Percentiles rank a stretch among this genome's conserved stretches.
These are phyloP conservation scores for Motacilla alba DNA, from an alignment of 2,113 vertebrate genomes.

Conservation along the genomic window DNA sequence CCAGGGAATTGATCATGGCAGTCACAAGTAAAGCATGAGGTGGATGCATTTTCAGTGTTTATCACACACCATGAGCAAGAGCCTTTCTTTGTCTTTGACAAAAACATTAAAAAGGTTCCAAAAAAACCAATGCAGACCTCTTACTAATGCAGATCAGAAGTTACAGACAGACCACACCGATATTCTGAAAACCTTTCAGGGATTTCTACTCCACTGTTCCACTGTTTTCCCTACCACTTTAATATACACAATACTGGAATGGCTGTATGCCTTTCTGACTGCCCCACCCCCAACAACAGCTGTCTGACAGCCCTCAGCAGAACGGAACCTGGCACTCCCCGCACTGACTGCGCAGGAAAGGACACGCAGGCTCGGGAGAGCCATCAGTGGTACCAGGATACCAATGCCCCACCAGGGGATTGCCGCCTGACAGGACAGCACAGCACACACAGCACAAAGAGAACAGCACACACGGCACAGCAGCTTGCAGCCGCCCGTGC, in stretches of 20 bases:
- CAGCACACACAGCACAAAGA: not conserved
- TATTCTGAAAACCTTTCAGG: rapidly evolving
- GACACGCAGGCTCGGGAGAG: rapidly evolving
- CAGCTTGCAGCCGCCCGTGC: rapidly evolving
- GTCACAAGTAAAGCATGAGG: rapidly evolving
- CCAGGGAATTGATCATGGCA: too few relatives aligned
- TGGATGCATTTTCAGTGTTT: not conserved
- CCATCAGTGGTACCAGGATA: rapidly evolving
- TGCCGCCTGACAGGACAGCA: rapidly evolving
- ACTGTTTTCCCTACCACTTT: too few relatives aligned
- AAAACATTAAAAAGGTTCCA: rapidly evolving
- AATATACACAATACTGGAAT: rapidly evolving
- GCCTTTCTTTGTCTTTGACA: not conserved
- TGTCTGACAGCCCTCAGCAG: too few relatives aligned
- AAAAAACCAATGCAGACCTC: rapidly evolving
- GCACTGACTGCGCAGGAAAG: rapidly evolving
- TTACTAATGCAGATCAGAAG: too few relatives aligned
- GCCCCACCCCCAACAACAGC: rapidly evolving
- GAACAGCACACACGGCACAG: too few relatives aligned
- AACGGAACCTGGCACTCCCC: rapidly evolving
- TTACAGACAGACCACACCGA: rapidly evolving
- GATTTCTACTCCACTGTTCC: not conserved
- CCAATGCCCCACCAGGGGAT: not conserved
- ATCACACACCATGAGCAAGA: too few relatives aligned
- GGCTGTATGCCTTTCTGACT: rapidly evolving